A percentile compares a stretch with the other conserved stretches of the same genome.
Conservation (phyloP, 23 tunicate genomes). For the Trididemnum nubilum region DNA sequence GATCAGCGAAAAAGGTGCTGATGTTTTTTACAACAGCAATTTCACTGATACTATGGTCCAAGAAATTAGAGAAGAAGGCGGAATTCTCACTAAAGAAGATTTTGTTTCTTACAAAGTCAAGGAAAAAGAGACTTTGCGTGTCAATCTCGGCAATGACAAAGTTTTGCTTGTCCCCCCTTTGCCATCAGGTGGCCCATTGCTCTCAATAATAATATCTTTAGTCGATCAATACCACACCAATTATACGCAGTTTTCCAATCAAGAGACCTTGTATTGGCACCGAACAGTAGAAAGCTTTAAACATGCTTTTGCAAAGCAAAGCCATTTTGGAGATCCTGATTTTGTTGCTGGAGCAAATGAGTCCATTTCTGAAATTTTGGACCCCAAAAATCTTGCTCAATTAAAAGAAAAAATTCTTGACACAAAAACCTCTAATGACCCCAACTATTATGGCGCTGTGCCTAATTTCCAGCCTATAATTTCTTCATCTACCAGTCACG, state of each 20-base stretch:
- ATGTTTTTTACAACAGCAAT: slow-evolving; percentile 47
- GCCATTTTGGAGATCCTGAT: slow-evolving; percentile 48
- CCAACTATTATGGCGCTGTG: slow-evolving; percentile 67
- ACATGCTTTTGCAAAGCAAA: slow-evolving; percentile 61
- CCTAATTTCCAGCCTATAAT: background rate
- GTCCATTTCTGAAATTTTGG: background rate
- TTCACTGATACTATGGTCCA: slow-evolving; percentile 39
- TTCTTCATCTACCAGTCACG: slow-evolving; percentile 65
- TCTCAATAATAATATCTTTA: slow-evolving; percentile 55
- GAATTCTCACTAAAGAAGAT: slow-evolving; percentile 37
- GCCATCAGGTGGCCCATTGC: slow-evolving; percentile 87
- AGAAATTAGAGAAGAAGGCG: slow-evolving; percentile 45
- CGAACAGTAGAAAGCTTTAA: slow-evolving; percentile 74
- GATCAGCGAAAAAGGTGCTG: slow-evolving; percentile 46
- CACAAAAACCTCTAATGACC: slow-evolving; percentile 46
- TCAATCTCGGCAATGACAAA: slow-evolving; percentile 38
- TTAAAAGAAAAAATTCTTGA: slow-evolving; percentile 39
- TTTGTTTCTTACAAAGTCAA: slow-evolving; percentile 44
- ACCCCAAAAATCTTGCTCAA: background rate
- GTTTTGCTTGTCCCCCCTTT: slow-evolving; percentile 58
- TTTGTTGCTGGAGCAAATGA: slow-evolving; percentile 31
- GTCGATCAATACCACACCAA: slow-evolving; percentile 61
- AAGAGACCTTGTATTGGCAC: slow-evolving; percentile 75
- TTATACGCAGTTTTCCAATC: slow-evolving; percentile 1
- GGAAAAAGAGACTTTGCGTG: slow-evolving; percentile 38